Evolutionary conservation across 2,888 invertebrate species (phyloP), one percentile per base, ranked within the genome.

Genomic region (Lasiommata megera): DNA sequence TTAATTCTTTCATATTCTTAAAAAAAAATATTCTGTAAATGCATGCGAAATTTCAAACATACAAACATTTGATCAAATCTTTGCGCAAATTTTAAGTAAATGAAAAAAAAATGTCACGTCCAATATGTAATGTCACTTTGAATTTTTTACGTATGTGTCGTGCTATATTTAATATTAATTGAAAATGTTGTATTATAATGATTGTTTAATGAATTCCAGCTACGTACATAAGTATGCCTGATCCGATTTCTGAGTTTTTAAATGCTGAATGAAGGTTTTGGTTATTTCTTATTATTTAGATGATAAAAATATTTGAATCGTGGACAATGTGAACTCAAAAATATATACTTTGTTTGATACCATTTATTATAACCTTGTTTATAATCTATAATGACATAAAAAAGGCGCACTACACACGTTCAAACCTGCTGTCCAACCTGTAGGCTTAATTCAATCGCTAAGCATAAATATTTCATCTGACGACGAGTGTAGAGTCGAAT

Each of bases 101-200:
- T 1, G n/a, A n/a, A 7, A 6, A 3, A n/a, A 28, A 23, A 14
- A 29, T 44, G 28, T 29, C 29, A 16, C 12, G 8, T 11, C 29
- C 14, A 11, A 16, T 2, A 16, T 46, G 6, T 12, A 16, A 16
- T 11, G 46, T 46, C 9, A 31, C 31, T 46, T 31, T 28, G 12
- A 44, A 46, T 46, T 9, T 6, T 31, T 29, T n/a, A 12, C 11
- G 16, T 31, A 11, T 16, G 16, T 46, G 46, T 46, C 46, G 46
- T 46, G 44, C 44, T 31, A 29, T 46, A 43, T 43, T 29, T 46
- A 29, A 46, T 29, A 11, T 41, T 6, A 18, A 41, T 41, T 18
- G n/a, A 18, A 18, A 11, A n/a, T 40, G 18, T 46, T 9, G 11
- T 43, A 43, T 28, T 43, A 43, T 37, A 37, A 34, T 11, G 1